Conservation (phyloP, 1,140 invertebrate species). For the Oncopodura yosiiana region DNA sequence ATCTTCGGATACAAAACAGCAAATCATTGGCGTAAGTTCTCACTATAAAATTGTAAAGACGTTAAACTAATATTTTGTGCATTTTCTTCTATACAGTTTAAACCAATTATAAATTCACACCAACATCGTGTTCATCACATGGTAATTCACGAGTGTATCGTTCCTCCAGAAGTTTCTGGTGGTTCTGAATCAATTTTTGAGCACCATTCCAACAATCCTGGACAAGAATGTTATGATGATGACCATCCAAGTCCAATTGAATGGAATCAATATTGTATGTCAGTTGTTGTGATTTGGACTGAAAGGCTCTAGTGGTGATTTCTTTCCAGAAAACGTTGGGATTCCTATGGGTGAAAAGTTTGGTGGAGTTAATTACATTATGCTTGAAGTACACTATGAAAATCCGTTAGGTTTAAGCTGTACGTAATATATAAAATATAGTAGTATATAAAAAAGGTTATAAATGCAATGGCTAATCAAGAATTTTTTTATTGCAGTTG, state of each 20-base stretch:
- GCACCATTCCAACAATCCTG: slow-evolving; percentile 42
- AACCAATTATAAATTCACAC: slow-evolving; percentile 45
- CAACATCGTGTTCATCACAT: slow-evolving; percentile 57
- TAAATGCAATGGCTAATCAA: too few relatives aligned
- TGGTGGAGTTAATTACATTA: slow-evolving; percentile 62
- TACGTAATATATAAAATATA: slow-evolving; percentile 48
- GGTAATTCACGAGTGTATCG: slow-evolving; percentile 69
- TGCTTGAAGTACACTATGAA: slow-evolving; percentile 82
- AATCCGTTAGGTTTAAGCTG: slow-evolving; percentile 56
- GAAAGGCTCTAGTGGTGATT: slow-evolving; percentile 60
- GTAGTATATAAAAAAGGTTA: too few relatives aligned
- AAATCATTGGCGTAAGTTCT: slow-evolving; percentile 59
- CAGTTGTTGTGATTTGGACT: slow-evolving; percentile 69
- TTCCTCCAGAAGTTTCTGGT: slow-evolving; percentile 21
- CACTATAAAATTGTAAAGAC: background rate
- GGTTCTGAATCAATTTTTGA: slow-evolving; percentile 40
- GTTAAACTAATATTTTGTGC: slow-evolving; percentile 1
- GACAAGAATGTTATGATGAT: slow-evolving; percentile 52
- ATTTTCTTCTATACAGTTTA: slow-evolving; percentile 45
- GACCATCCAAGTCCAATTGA: slow-evolving; percentile 55
- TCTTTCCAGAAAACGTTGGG: slow-evolving; percentile 64
- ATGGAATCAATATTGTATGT: slow-evolving; percentile 61
- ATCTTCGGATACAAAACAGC: slow-evolving; percentile 55
- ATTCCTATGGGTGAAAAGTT: slow-evolving; percentile 61
- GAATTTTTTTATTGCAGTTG: slow-evolving; percentile 47